Conservation (phyloP, 2,113 vertebrate species). For the Anser brachyrhynchus region DNA sequence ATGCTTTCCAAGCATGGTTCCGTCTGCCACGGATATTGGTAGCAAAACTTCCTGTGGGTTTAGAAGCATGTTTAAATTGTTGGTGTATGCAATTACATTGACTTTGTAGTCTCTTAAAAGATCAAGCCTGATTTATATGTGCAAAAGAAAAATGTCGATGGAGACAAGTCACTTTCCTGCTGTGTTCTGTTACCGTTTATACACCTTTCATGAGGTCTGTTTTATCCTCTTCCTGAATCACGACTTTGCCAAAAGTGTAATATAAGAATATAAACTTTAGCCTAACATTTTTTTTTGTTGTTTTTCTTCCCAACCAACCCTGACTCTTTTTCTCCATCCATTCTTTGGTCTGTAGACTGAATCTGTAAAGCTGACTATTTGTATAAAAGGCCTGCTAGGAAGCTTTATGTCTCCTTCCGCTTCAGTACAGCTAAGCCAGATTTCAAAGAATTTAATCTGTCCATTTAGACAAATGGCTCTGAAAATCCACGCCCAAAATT, state of each 20-base stretch:
- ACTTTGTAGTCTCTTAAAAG: neutral
- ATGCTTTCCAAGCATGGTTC: neutral
- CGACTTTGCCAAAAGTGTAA: neutral
- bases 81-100: neutral
- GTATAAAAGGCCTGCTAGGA: neutral
- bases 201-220: neutral
- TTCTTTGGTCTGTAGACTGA: neutral
- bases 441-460: constrained; percentile 10
- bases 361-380: neutral
- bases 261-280: neutral
- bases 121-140: neutral
- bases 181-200: constrained; percentile 5
- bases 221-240: constrained; percentile 28
- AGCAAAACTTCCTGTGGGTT: neutral
- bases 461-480: neutral
- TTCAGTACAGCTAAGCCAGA: neutral
- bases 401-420: neutral
- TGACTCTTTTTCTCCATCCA: neutral
- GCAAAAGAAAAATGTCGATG: neutral
- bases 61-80: neutral
- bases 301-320: neutral
- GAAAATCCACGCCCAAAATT: neutral
- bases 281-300: neutral
- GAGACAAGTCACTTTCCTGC: neutral
- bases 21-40: neutral